Percentiles rank a stretch among this genome's conserved stretches.
Conservation (phyloP, 1,140 invertebrate species). For the Elymnias hypermnestra region DNA sequence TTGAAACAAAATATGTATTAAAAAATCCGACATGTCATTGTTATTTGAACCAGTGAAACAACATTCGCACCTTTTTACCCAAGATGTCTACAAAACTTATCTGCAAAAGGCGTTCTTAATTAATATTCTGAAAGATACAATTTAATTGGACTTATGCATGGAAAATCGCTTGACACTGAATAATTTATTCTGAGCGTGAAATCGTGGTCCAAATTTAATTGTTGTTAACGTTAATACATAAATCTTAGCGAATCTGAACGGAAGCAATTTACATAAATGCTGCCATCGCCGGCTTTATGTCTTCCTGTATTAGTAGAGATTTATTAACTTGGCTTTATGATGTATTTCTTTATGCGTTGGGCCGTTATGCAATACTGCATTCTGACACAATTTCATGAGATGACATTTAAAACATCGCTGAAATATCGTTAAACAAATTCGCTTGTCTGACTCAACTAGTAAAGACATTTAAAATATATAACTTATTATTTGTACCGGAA, state of each 20-base stretch:
- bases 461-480: no score
- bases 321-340: constrained; percentile 14
- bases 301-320: constrained; percentile 33
- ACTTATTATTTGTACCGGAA: no score
- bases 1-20: no score
- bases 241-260: constrained; percentile 61
- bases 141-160: constrained; percentile 25
- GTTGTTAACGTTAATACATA: constrained; percentile 57
- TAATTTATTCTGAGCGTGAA: constrained; percentile 53
- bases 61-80: no score
- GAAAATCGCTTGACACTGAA: constrained; percentile 36
- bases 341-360: constrained; percentile 10
- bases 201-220: constrained; percentile 61
- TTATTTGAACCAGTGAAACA: no score
- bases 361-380: constrained; percentile 7
- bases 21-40: no score
- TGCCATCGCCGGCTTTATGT: constrained; percentile 43
- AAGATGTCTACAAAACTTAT: not conserved
- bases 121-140: constrained; percentile 10
- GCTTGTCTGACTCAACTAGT: not conserved
- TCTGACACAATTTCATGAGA: not conserved
- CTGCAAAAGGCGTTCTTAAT: not conserved
- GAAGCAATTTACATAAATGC: constrained; percentile 67
- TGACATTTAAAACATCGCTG: not conserved
- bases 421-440: not conserved